Base-by-base conservation (phyloP, 2,888 invertebrate genomes). In the Diogma glabrata region DNA sequence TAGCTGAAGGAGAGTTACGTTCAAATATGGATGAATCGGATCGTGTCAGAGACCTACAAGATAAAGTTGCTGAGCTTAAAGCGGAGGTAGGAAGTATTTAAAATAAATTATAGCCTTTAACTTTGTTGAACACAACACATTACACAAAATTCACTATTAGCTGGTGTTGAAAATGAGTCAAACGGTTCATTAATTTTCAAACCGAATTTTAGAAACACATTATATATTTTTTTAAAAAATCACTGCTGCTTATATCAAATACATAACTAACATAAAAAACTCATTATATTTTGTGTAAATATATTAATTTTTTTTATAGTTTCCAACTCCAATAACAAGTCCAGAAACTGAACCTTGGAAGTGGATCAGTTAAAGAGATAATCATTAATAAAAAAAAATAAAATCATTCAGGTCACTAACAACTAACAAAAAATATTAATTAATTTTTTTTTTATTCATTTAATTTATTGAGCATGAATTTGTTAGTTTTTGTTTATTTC, bases 301-400 rank as follows among this genome's bases (percentile, higher is more conserved):
- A 24, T 24, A 6, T 24, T 24, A 26, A 46, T 46, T 17, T 24
- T 46, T 46, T 46, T 46, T 64, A 58, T 82, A 88, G 88, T 85
- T 84, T 75, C 84, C 86, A 69, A 87, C 88, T 78, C 87, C 87
- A 70, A 82, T 82, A 78, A 85, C 84, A 75, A 84, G 84, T 71
- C 87, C 87, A 78, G 88, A 87, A 74, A 82, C 81, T 72, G 87
- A 88, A 79, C 84, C 87, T 71, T 87, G 87, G 87, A 87, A 85
- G 75, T 88, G 87, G 87, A 83, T 87, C 67, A 69, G 69, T 65
- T 70, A 69, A 60, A 60, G 57, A 57, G 57, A 56, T 53, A 56
- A 56, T 51, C 14, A 48, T 22, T 20, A 45, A 48, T 19, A 30
- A 19, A 30, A 33, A 19, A 48, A n/a, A 33, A 33, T 22, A 33